Evolutionary conservation across 2,113 vertebrate genomes (phyloP).

Genomic region (Lophura nycthemera): DNA sequence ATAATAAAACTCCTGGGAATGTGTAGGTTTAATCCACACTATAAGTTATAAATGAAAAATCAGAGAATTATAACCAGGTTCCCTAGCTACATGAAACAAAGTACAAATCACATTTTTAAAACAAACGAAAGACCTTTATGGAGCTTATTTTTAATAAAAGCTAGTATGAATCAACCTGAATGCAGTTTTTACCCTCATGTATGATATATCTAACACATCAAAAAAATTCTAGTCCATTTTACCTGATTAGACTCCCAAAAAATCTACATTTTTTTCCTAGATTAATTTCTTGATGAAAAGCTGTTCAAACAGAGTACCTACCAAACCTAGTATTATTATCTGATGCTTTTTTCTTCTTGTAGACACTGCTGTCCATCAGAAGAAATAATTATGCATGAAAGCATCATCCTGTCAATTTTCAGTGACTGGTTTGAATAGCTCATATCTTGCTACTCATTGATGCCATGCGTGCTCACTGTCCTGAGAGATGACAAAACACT

Average conservation of each 20-base stretch:
- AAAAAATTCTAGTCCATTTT: constrained; percentile 72
- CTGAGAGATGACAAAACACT: constrained; percentile 85
- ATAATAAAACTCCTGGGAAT: background rate
- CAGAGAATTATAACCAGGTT: background rate
- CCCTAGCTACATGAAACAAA: constrained; percentile 1
- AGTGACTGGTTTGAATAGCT: constrained; percentile 80
- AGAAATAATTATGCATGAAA: constrained; percentile 81
- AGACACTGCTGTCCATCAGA: constrained; percentile 77
- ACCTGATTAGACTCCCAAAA: constrained; percentile 67
- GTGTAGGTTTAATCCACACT: background rate
- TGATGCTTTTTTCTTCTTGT: constrained; percentile 66
- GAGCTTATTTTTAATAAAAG: background rate
- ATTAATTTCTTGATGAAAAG: constrained; percentile 63
- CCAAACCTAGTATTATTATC: constrained; percentile 65
- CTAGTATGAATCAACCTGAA: constrained; percentile 25
- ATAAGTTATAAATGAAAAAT: background rate
- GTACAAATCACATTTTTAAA: background rate
- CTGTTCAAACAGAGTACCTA: constrained; percentile 77
- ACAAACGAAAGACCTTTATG: background rate
- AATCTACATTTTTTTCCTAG: constrained; percentile 44
- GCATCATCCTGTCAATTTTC: constrained; percentile 75
- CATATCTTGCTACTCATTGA: constrained; percentile 74
- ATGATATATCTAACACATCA: constrained; percentile 60
- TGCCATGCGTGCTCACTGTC: constrained; percentile 84
- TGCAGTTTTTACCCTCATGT: constrained; percentile 53